Evolutionary conservation across 2,888 invertebrate genomes (phyloP).

Genomic region (Aspidiotus destructor): DNA sequence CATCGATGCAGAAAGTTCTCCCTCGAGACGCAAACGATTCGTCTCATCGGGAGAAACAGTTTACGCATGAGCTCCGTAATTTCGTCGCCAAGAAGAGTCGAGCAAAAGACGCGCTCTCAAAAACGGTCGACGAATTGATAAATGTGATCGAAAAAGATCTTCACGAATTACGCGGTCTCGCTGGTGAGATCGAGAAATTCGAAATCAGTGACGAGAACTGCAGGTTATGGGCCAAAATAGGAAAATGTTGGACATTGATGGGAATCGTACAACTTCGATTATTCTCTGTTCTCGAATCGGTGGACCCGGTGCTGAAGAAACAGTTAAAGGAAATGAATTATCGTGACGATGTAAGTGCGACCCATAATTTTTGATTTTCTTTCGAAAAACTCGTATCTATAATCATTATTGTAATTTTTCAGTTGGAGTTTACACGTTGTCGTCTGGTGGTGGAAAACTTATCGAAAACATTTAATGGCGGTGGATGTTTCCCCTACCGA

Average conservation of each 20-base stretch:
- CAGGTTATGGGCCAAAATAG: conserved; percentile 35
- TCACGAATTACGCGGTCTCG: background rate
- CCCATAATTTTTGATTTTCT: background rate
- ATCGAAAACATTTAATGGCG: conserved; percentile 14
- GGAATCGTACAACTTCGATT: conserved; percentile 51
- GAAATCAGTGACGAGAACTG: conserved; percentile 2
- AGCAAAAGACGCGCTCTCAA: too few species aligned
- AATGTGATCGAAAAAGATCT: background rate
- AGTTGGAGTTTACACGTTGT: conserved; percentile 19
- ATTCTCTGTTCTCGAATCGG: conserved; percentile 54
- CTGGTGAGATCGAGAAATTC: background rate
- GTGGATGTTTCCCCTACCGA: conserved; percentile 17
- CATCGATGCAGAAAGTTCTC: too few species aligned
- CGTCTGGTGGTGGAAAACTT: conserved; percentile 13
- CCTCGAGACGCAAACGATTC: too few species aligned
- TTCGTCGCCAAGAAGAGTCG: too few species aligned
- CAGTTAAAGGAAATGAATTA: conserved; percentile 60
- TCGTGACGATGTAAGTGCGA: conserved; percentile 52
- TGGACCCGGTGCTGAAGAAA: conserved; percentile 77
- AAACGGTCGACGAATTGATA: too few species aligned
- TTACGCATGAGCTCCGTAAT: too few species aligned
- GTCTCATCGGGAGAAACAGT: too few species aligned
- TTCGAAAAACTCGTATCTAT: too few species aligned
- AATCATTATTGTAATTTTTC: background rate
- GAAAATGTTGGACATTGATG: conserved; percentile 41